Evolutionary conservation across 2,797 vertebrate genomes (phyloP), one percentile per base, ranked within the genome.

Genomic region (Artibeus jamaicensis): DNA sequence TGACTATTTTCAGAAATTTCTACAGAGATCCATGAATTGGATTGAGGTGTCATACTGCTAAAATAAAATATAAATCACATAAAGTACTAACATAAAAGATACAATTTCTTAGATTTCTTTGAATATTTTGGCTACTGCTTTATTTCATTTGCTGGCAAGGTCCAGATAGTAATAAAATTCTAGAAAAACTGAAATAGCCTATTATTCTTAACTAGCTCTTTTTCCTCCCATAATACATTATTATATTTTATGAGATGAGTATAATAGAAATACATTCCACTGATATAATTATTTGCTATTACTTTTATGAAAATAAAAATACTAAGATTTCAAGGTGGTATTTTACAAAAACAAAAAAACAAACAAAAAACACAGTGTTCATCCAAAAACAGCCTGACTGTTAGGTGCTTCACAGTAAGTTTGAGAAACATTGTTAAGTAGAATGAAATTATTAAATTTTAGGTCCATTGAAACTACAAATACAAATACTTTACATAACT

Each of bases 1-100:
- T 67, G 46, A 62, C 57, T 76, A 85, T 67, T 91, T 94, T 42
- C 77, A 94, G 22, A 83, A 94, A 97, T 76, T 68, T 91, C 10
- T 67, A 74, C 24, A 57, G 59, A 93, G 53, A 39, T 91, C 24
- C 44, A 81, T 42, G 14, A 94, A 65, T 65, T 57, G 73, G 21
- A 91, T 9, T 67, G 46, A 53, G 8, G 3, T 76, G 19, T 53
- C 59, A 85, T 77, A 29, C 42, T 57, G 50, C 59, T 77, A 77
- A 89, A 68, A 77, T 39, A 18, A 76, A 68, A 84, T 34, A 93
- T 22, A 91, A 88, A 42, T 42, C 44, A 93, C n/a, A 89, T 86
- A 82, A 65, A 93, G 67, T 44, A 82, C n/a, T 70, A 91, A 94
- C 34, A 50, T 96, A 86, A 78, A 68, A 14, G 6, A 91, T 74